Evolutionary conservation across 2,888 invertebrate genomes (phyloP).

Genomic region (Listrodromus nycthemerus): DNA sequence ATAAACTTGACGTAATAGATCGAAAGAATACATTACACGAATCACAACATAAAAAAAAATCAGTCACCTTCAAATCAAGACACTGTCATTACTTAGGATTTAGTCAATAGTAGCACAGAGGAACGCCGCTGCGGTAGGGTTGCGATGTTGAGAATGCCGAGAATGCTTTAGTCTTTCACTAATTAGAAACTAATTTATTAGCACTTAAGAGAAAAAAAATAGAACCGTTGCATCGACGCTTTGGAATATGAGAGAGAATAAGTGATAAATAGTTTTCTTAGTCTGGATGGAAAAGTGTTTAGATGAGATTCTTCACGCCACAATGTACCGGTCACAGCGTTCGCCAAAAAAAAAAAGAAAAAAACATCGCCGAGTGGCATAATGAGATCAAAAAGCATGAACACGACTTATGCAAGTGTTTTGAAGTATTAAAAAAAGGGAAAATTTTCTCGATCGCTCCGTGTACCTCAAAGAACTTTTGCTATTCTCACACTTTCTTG

Average conservation of each 20-base stretch:
- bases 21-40: constrained; percentile 6
- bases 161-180: constrained; percentile 79
- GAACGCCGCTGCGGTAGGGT: constrained; percentile 73
- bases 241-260: constrained; percentile 57
- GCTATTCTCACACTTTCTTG: constrained; percentile 15
- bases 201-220: constrained; percentile 41
- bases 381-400: constrained; percentile 47
- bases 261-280: constrained; percentile 69
- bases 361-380: constrained; percentile 10
- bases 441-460: constrained; percentile 24
- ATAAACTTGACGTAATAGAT: constrained; percentile 48
- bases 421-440: not conserved
- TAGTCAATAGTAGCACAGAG: constrained; percentile 68
- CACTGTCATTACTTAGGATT: constrained; percentile 67
- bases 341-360: constrained; percentile 49
- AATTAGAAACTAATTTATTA: constrained; percentile 69
- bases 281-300: constrained; percentile 70
- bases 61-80: constrained; percentile 21
- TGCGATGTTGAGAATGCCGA: constrained; percentile 80
- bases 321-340: constrained; percentile 38
- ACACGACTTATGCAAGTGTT: constrained; percentile 25
- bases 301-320: constrained; percentile 61
- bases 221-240: constrained; percentile 48
- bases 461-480: constrained; percentile 9
- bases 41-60: constrained; percentile 14